phyloP scores from a whole-genome alignment of 2,113 vertebrate genomes.

The Mellivora capensis region DNA sequence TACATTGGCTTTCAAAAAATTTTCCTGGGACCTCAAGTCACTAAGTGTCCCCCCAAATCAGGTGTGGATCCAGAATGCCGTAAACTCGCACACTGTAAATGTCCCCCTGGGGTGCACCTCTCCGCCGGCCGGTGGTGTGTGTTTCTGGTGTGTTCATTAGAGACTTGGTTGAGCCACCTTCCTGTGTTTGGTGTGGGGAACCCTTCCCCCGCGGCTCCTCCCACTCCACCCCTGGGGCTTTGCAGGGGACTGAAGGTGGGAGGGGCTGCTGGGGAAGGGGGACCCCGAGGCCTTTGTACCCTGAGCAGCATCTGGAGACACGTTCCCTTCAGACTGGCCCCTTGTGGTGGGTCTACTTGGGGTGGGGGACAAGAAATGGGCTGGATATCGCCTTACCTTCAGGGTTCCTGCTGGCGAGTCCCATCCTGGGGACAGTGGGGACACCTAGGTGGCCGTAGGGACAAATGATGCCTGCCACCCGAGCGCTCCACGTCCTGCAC shows the following conservation, averaged over 20 bases:
- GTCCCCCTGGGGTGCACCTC: fast-evolving
- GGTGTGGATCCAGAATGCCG: not conserved
- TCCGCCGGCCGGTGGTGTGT: fast-evolving
- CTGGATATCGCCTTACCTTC: too few relatives aligned
- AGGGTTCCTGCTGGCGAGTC: not conserved
- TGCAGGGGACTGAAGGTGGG: not conserved
- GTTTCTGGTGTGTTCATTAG: not conserved
- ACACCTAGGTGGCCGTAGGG: not conserved
- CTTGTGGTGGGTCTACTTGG: not conserved
- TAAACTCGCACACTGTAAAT: fast-evolving
- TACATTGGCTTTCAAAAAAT: not conserved
- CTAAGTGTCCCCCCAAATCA: not conserved
- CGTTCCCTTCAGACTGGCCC: not conserved
- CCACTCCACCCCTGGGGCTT: fast-evolving
- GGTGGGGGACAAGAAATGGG: not conserved
- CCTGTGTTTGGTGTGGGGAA: not conserved
- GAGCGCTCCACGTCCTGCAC: not conserved
- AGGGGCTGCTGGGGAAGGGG: too few relatives aligned
- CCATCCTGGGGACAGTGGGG: not conserved
- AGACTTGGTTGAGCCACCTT: fast-evolving
- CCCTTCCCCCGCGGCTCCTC: fast-evolving
- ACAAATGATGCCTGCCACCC: not conserved
- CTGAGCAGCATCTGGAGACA: not conserved
- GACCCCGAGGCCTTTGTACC: not conserved
- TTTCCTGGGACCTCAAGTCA: not conserved